phyloP scores from a whole-genome alignment of 2,797 vertebrate genomes.

The Amblyraja radiata region DNA sequence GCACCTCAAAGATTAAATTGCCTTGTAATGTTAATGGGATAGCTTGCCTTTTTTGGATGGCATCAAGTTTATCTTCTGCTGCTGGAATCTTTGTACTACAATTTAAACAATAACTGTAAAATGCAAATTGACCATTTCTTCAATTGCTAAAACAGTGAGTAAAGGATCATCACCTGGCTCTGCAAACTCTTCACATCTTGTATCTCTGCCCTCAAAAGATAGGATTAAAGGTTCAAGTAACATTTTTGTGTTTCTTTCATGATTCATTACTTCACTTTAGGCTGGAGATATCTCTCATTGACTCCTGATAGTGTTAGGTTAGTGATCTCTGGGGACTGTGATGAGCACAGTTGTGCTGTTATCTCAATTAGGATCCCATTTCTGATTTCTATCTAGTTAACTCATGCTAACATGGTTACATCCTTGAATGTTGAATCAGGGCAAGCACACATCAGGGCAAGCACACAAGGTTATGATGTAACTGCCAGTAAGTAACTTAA shows the following conservation, averaged over 20 bases:
- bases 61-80: not conserved
- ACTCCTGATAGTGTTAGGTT: not conserved
- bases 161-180: no score
- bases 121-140: no score
- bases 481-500: not conserved
- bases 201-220: not conserved
- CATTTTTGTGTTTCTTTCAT: not conserved
- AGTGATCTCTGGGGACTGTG: not conserved
- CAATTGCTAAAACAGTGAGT: not conserved
- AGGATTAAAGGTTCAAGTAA: not conserved
- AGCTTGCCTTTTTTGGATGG: not conserved
- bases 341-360: not conserved
- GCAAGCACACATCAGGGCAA: not conserved
- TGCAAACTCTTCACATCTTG: no score
- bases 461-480: no score
- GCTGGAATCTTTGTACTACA: not conserved
- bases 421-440: not conserved
- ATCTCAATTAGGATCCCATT: not conserved
- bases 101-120: not conserved
- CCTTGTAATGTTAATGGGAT: not conserved
- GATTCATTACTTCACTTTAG: not conserved
- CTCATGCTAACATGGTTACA: not conserved
- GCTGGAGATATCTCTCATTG: not conserved
- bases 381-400: not conserved
- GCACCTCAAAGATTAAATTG: not conserved